Percentiles rank a stretch among this genome's conserved stretches.
Conservation (phyloP, 2,888 invertebrate species). For the Chrysolina haemoptera region DNA sequence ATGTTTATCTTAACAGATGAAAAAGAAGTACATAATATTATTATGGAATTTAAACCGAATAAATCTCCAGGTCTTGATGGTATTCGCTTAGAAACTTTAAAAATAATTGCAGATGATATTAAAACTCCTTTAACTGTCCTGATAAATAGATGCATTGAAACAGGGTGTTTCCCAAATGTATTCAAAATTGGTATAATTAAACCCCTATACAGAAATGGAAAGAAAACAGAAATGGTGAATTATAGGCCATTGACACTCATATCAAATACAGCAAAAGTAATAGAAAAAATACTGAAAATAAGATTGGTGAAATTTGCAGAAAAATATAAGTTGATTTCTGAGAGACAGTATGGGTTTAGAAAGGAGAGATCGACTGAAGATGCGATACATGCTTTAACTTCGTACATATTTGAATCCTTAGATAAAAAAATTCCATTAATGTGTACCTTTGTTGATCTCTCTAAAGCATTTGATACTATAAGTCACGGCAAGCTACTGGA, state of each 20-base stretch:
- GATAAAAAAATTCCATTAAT: too few species aligned
- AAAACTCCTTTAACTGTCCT: neutral
- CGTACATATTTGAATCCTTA: too few species aligned
- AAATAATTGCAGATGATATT: neutral
- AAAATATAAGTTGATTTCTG: conserved; percentile 10
- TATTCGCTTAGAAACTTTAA: neutral
- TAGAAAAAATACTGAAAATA: conserved; percentile 8
- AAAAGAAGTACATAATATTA: neutral
- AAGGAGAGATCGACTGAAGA: too few species aligned
- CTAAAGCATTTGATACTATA: too few species aligned
- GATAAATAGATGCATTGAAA: neutral
- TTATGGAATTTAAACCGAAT: neutral
- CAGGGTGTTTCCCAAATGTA: conserved; percentile 5
- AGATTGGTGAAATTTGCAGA: conserved; percentile 6
- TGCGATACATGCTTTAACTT: too few species aligned
- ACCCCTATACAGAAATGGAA: conserved; percentile 5
- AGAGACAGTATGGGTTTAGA: too few species aligned
- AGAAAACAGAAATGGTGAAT: neutral
- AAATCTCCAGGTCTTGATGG: conserved; percentile 3
- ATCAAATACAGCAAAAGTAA: neutral
- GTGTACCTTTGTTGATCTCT: too few species aligned
- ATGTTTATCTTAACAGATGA: neutral
- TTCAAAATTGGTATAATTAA: neutral
- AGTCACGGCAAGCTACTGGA: too few species aligned
- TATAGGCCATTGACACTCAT: neutral